These are phyloP conservation scores for Branchellion lobata DNA, from an alignment of 2,888 invertebrate species.

Conservation along the genomic window DNA sequence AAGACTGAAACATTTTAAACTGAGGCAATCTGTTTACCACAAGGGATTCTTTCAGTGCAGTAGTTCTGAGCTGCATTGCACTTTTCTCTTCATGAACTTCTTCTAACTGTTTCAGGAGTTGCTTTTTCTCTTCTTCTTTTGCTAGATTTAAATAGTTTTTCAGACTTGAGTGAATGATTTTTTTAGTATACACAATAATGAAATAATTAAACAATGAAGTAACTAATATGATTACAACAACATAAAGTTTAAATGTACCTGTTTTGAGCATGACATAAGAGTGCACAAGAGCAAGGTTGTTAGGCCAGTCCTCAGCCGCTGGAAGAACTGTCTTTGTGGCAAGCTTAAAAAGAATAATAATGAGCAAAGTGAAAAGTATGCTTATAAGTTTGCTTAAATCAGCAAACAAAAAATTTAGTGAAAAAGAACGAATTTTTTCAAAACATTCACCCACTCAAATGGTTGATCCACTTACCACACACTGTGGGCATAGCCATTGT, in stretches of 20 bases:
- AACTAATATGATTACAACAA: neutral
- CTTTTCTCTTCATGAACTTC: slow-evolving; percentile 20
- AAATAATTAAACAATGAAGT: neutral
- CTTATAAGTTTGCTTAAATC: too few species aligned
- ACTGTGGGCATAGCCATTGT: slow-evolving; percentile 58
- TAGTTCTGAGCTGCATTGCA: neutral
- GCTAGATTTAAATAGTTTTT: too few species aligned
- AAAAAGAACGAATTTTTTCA: too few species aligned
- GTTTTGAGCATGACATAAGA: slow-evolving; percentile 58
- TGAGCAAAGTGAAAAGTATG: too few species aligned
- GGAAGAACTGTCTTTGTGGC: neutral
- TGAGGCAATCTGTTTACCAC: neutral
- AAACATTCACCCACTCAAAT: too few species aligned
- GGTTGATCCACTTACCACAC: slow-evolving; percentile 55
- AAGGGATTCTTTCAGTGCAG: slow-evolving; percentile 16
- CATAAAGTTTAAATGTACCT: slow-evolving; percentile 52
- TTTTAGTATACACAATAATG: too few species aligned
- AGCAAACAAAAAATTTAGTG: too few species aligned
- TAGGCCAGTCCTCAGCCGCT: slow-evolving; percentile 11
- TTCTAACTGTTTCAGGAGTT: slow-evolving; percentile 47
- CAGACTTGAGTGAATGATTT: too few species aligned
- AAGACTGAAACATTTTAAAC: neutral
- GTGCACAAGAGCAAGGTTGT: slow-evolving; percentile 54
- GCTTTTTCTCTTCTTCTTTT: slow-evolving; percentile 58
- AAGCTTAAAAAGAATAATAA: neutral